Conservation (phyloP, 1,140 invertebrate species). For the Telenomus remus region DNA sequence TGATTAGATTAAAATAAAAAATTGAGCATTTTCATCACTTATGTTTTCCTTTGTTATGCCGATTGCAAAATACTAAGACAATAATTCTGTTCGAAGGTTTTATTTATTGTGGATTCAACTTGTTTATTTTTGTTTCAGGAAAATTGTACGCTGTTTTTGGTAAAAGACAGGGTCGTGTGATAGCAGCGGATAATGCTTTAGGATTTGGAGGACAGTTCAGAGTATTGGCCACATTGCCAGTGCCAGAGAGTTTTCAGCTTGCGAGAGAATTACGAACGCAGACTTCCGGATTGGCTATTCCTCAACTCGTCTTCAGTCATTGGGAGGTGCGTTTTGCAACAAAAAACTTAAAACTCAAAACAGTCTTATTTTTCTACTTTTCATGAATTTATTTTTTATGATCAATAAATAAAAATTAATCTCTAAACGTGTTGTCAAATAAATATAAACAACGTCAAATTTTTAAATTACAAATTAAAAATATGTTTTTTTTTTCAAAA, state of each 20-base stretch:
- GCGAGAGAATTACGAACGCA: conserved; percentile 93
- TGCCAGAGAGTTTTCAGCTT: conserved; percentile 97
- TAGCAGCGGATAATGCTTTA: conserved; percentile 92
- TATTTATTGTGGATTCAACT: conserved; percentile 18
- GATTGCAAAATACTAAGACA: no score
- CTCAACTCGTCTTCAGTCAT: conserved; percentile 96
- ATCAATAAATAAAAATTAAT: no score
- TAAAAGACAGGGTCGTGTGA: conserved; percentile 89
- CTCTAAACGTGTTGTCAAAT: no score
- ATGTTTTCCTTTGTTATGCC: no score
- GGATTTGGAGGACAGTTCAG: conserved; percentile 91
- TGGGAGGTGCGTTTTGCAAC: conserved; percentile 87
- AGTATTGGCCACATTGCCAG: conserved; percentile 92
- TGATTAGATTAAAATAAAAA: no score
- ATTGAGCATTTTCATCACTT: no score
- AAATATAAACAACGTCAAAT: no score
- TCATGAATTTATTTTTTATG: no score
- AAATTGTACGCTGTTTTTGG: conserved; percentile 95
- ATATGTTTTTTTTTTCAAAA: no score
- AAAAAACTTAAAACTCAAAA: background rate
- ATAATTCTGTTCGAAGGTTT: no score
- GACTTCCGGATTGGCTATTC: conserved; percentile 96
- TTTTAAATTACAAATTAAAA: no score
- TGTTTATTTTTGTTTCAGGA: conserved; percentile 77
- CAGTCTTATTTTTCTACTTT: no score